Evolutionary conservation across 2,888 invertebrate species (phyloP).

Genomic region (Crocallis elinguaria): DNA sequence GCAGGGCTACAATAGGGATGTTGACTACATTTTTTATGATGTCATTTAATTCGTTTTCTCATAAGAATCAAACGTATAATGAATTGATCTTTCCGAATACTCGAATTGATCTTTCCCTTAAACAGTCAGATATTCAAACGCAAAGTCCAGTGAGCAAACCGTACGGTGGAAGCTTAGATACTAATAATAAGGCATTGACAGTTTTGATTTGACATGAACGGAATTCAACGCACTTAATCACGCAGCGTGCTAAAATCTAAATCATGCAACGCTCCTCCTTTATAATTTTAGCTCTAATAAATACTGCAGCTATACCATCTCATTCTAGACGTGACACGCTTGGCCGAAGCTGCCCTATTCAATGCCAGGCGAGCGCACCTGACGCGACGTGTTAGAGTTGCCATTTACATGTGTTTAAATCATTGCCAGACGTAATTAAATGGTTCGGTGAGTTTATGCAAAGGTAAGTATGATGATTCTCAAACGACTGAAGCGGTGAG

Average conservation of each 20-base stretch:
- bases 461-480: neutral
- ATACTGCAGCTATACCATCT: neutral
- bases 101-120: too few relatives aligned
- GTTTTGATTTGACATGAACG: too few relatives aligned
- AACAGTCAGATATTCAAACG: too few relatives aligned
- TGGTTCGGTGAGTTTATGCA: neutral
- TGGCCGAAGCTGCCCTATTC: neutral
- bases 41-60: too few relatives aligned
- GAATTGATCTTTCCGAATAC: too few relatives aligned
- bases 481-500: neutral
- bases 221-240: neutral
- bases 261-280: neutral
- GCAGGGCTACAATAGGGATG: too few relatives aligned
- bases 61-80: too few relatives aligned
- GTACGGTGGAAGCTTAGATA: too few relatives aligned
- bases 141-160: too few relatives aligned
- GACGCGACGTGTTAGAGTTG: conserved; percentile 7
- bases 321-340: conserved; percentile 7
- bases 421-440: conserved; percentile 17
- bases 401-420: conserved; percentile 6
- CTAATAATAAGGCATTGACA: too few relatives aligned
- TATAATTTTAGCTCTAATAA: neutral
- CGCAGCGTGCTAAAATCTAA: neutral
- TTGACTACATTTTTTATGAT: too few relatives aligned
- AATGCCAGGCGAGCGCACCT: conserved; percentile 11